Base-by-base conservation (phyloP, 2,797 vertebrate species). In the Bufotes viridis region DNA sequence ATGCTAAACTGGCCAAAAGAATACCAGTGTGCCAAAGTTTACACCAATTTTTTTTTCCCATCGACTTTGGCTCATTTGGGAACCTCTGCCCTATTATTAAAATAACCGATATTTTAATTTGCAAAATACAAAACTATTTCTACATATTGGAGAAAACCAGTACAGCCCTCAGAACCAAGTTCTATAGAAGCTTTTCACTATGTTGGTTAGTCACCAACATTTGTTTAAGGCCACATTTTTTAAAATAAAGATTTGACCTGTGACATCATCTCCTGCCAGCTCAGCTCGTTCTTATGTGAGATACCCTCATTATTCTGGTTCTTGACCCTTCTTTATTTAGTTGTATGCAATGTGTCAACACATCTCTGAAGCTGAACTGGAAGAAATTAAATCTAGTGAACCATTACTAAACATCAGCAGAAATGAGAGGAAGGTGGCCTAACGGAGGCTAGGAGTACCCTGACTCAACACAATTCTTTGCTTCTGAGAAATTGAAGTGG, bases 261-360 rank as follows among this genome's bases (percentile, higher is more conserved):
- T 94, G 93, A 92, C 93, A 93, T 94, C 92, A 92, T 90, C 93
- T 93, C 91, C 92, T 94, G 93, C 93, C 92, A 90, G 93, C 82
- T 15, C 92, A 93, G 92, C 92, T 81, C 78, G 26, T 74, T 79
- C 2, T 53, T 87, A 90, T 93, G 92, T 92, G 92, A 92, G 88
- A 89, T 90, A 87, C 85, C 75, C 13, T 89, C 87, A 13, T 76
- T 88, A 55, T 87, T 90, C 88, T 0, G 63, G 8, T 82, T 91
- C 67, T 90, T 89, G 67, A 69, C 85, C 55, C 86, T 53, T 81
- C 75, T 69, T 93, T 92, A 85, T 91, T 93, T 88, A 85, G 51
- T 89, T 83, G 90, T 91, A 91, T 91, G 7, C 0, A 0, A 24
- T 11, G 69, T 2, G 9, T 51, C 82, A 17, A 63, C 89, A 65